These are phyloP conservation scores for Cerceris ruficornis DNA, from an alignment of 2,888 invertebrate species.

Conservation along the genomic window DNA sequence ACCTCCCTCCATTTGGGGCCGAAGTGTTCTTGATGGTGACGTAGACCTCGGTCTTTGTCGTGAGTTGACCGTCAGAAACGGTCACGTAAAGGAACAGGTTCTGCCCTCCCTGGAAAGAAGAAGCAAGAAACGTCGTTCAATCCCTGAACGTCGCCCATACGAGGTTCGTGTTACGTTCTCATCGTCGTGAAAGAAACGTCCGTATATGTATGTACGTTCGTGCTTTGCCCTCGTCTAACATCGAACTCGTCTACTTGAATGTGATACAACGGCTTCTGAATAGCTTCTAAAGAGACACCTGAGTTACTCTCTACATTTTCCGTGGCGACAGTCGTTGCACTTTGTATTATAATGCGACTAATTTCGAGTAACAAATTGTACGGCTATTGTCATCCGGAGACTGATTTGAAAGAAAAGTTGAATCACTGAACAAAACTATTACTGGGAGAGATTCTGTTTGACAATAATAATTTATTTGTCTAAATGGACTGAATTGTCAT, in stretches of 20 bases:
- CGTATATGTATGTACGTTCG: conserved; percentile 21
- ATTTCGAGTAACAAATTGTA: too few species aligned
- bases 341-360: too few species aligned
- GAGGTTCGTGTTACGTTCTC: conserved; percentile 48
- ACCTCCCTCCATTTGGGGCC: conserved; percentile 74
- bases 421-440: too few species aligned
- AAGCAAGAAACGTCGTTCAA: conserved; percentile 60
- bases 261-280: neutral
- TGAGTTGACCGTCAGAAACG: conserved; percentile 86
- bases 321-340: too few species aligned
- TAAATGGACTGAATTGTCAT: too few species aligned
- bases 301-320: too few species aligned
- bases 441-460: too few species aligned
- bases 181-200: conserved; percentile 33
- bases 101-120: conserved; percentile 85
- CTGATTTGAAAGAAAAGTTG: too few species aligned
- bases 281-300: neutral
- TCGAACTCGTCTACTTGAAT: conserved; percentile 5
- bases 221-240: conserved; percentile 21
- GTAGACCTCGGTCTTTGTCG: conserved; percentile 87
- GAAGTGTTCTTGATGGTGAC: conserved; percentile 84
- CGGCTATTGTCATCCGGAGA: too few species aligned
- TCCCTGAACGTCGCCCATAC: conserved; percentile 34
- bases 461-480: too few species aligned
- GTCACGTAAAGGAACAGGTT: conserved; percentile 87